Percentiles rank a stretch among this genome's conserved stretches.
These are phyloP conservation scores for Enteromius afrohamiltoni DNA, from an alignment of 2,797 vertebrate species.

Conservation along the genomic window DNA sequence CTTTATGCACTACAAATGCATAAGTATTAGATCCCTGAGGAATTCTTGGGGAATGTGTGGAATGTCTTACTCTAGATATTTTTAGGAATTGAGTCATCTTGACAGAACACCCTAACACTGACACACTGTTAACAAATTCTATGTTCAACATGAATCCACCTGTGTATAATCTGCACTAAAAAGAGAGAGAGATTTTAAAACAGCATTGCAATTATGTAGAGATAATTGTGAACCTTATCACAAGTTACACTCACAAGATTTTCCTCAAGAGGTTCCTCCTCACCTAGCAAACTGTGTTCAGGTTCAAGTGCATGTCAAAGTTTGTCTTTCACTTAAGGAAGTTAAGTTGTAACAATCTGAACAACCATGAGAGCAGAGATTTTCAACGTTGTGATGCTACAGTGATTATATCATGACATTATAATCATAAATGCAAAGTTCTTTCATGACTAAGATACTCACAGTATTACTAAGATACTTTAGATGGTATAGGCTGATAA, in stretches of 20 bases:
- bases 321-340: background rate
- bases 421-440: background rate
- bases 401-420: background rate
- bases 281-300: background rate
- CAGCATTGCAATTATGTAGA: background rate
- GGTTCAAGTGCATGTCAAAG: background rate
- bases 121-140: background rate
- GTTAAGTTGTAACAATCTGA: no score
- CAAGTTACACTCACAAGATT: background rate
- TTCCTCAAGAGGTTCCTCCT: background rate
- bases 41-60: background rate
- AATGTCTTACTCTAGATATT: background rate
- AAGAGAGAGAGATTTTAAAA: background rate
- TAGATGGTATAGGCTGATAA: background rate
- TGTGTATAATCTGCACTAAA: background rate
- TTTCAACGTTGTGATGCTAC: background rate
- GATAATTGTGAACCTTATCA: background rate
- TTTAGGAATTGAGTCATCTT: background rate
- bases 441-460: no score
- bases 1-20: background rate
- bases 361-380: background rate
- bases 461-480: no score
- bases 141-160: background rate
- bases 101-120: background rate
- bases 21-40: background rate